These are phyloP conservation scores for Apodemia hepburni DNA, from an alignment of 2,888 invertebrate species.

Conservation along the genomic window DNA sequence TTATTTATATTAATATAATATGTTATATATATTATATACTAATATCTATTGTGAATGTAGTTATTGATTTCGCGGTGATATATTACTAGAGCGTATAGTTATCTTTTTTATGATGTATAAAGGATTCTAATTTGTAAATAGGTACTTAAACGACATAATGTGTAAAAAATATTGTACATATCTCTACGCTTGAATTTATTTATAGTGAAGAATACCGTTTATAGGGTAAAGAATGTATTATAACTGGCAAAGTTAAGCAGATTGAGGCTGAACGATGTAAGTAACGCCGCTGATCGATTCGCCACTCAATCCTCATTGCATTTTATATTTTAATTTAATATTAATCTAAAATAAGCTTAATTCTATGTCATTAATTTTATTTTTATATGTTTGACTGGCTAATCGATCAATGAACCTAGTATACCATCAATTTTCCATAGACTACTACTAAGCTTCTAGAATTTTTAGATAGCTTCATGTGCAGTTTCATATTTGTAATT, in stretches of 20 bases:
- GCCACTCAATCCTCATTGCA: slow-evolving; percentile 11
- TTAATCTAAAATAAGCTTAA: slow-evolving; percentile 16
- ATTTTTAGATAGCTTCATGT: slow-evolving; percentile 54
- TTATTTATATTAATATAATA: slow-evolving; percentile 58
- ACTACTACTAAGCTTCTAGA: slow-evolving; percentile 60
- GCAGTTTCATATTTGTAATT: slow-evolving; percentile 6
- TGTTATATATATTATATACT: slow-evolving; percentile 48
- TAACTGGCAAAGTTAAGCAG: slow-evolving; percentile 30
- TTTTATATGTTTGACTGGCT: slow-evolving; percentile 4
- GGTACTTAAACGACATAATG: slow-evolving; percentile 74
- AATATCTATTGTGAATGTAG: slow-evolving; percentile 75
- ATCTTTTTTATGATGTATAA: slow-evolving; percentile 78
- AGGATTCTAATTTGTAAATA: slow-evolving; percentile 80
- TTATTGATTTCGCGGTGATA: slow-evolving; percentile 78
- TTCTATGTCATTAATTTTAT: slow-evolving; percentile 13
- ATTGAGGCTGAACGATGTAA: slow-evolving; percentile 29
- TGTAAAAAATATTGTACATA: slow-evolving; percentile 80
- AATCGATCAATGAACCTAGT: slow-evolving; percentile 21
- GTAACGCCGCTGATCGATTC: slow-evolving; percentile 25
- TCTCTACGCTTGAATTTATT: slow-evolving; percentile 78
- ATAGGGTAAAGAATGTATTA: slow-evolving; percentile 49
- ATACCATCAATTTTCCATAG: slow-evolving; percentile 32
- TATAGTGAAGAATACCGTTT: slow-evolving; percentile 66
- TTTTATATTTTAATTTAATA: slow-evolving; percentile 13
- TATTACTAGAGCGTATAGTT: slow-evolving; percentile 70